A percentile compares a stretch with the other conserved stretches of the same genome.
phyloP scores from a whole-genome alignment of 1,140 invertebrate genomes.

The Contarinia nasturtii region DNA sequence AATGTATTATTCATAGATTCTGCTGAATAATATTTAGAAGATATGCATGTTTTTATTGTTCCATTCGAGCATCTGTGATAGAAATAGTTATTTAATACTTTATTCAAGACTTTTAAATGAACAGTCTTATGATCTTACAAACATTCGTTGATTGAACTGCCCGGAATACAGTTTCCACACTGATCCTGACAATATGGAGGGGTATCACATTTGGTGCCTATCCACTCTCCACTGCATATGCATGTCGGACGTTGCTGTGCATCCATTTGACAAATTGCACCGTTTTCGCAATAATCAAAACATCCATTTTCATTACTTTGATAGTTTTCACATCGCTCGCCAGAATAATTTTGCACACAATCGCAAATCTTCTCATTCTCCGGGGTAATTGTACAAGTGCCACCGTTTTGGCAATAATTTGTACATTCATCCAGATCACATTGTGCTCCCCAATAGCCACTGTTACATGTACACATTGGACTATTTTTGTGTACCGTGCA shows the following conservation, averaged over 20 bases:
- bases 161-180: constrained; percentile 34
- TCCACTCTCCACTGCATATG: constrained; percentile 35
- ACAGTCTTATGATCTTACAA: constrained; percentile 21
- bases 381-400: constrained; percentile 12
- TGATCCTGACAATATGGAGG: constrained; percentile 29
- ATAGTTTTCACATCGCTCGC: constrained; percentile 19
- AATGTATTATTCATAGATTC: neutral
- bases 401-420: constrained; percentile 34
- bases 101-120: too few relatives aligned
- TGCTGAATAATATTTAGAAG: neutral
- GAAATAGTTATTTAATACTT: too few relatives aligned
- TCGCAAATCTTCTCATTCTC: constrained; percentile 9
- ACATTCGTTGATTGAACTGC: constrained; percentile 25
- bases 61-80: constrained; percentile 9
- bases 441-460: constrained; percentile 30
- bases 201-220: constrained; percentile 31
- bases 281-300: constrained; percentile 20
- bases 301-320: constrained; percentile 17
- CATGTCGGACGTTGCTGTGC: constrained; percentile 25
- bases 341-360: constrained; percentile 14
- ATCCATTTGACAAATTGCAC: constrained; percentile 18
- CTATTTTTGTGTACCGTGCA: constrained; percentile 24
- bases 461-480: constrained; percentile 27
- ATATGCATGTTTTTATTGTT: constrained; percentile 13
- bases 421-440: constrained; percentile 35